phyloP scores from a whole-genome alignment of 1,140 invertebrate species.

The Sitobion miscanthi region DNA sequence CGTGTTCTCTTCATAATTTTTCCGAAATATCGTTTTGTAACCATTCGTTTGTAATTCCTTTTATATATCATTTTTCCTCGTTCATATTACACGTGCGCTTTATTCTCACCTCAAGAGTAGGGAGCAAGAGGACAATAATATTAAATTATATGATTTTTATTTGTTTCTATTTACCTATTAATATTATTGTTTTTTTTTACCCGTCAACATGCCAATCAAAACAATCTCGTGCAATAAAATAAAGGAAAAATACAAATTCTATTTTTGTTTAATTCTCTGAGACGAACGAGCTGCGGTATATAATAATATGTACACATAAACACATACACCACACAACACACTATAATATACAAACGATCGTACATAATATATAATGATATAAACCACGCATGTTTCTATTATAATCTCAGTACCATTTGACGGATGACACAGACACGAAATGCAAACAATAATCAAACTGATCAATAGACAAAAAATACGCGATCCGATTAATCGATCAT shows the following conservation, averaged over 20 bases:
- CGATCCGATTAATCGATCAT: neutral
- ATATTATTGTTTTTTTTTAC: conserved; percentile 37
- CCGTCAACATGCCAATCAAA: conserved; percentile 34
- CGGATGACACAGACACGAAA: conserved; percentile 22
- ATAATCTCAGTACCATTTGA: conserved; percentile 44
- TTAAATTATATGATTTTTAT: conserved; percentile 16
- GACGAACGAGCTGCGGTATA: conserved; percentile 38
- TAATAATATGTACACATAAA: neutral
- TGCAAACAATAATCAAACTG: neutral
- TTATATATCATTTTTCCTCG: neutral
- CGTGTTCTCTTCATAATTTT: conserved; percentile 25
- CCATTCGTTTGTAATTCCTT: neutral
- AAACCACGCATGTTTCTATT: neutral
- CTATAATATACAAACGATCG: neutral
- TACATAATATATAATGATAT: neutral
- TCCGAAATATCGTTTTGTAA: neutral
- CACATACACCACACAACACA: neutral
- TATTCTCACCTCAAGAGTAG: neutral
- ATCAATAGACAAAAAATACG: conserved; percentile 44
- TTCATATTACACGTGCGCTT: neutral
- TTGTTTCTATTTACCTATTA: neutral
- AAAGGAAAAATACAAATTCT: conserved; percentile 37
- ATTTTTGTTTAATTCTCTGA: conserved; percentile 36
- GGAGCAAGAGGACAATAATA: neutral
- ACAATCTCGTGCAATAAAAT: conserved; percentile 30